Evolutionary conservation across 2,888 invertebrate species (phyloP), one percentile per base, ranked within the genome.

Genomic region (Suillia variegata): DNA sequence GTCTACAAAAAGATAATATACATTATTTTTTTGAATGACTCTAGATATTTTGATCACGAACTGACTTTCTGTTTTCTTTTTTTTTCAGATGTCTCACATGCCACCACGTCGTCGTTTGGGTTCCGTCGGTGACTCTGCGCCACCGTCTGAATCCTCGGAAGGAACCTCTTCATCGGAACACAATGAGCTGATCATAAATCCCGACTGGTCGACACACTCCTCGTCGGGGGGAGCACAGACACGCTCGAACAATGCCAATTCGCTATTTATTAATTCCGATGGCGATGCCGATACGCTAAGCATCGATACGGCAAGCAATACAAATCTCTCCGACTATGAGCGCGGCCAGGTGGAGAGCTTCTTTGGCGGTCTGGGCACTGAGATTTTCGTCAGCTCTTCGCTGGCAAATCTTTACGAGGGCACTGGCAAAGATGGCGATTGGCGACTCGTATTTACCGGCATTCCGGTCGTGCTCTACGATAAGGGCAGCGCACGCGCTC

Each of bases 381-480:
- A 90, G 80, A 88, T 93, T 38, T 89, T 85, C 77, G 92, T 93
- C 2, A 88, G 91, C 75, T 86, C 87, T 64, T 90, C 92, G 8
- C 78, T 93, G 74, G 92, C 91, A 48, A 90, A 90, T 79, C 80
- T 90, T 47, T 90, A 90, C 78, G 85, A 85, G 62, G 87, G 87
- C 68, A 85, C 84, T 57, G 84, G 85, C 20, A 83, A 84, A 56
- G 84, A 84, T 63, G 85, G 85, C 42, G 85, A 86, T 54, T 93
- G 93, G 93, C 86, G 87, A 67, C 83, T 92, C 52, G 86, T 87
- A 62, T 89, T 88, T 79, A 91, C 91, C 0, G 93, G 93, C 15
- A 89, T 93, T 56, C 93, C 92, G 0, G 87, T 92, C 2, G 85
- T 93, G 12, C 83, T 93, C 5, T 84, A 92, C 61, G 92, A 93